A percentile compares a stretch with the other conserved stretches of the same genome.
Evolutionary conservation across 2,888 invertebrate genomes (phyloP).

Genomic region (Caradrina clavipalpis): DNA sequence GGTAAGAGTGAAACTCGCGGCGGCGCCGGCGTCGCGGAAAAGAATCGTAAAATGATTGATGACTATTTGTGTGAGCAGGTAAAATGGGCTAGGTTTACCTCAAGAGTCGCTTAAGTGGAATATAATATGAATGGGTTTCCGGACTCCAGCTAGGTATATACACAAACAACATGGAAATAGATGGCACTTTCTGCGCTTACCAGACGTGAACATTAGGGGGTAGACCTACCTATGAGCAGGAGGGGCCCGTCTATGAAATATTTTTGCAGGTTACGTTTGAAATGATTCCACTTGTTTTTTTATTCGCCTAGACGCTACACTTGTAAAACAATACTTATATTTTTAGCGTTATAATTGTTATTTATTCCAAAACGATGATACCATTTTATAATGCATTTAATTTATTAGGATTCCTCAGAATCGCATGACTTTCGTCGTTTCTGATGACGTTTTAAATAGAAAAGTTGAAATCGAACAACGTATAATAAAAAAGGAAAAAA

Average conservation of each 20-base stretch:
- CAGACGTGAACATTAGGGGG: neutral
- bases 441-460: neutral
- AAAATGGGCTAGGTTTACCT: slow-evolving; percentile 39
- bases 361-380: neutral
- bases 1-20: slow-evolving; percentile 24
- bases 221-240: neutral
- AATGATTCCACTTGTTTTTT: no score
- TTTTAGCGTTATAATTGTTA: no score
- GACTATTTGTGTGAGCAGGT: slow-evolving; percentile 45
- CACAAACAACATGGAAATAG: neutral
- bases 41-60: slow-evolving; percentile 63
- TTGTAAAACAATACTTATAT: no score
- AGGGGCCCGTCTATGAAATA: no score
- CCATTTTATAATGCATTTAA: neutral
- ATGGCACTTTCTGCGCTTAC: neutral
- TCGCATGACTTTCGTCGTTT: neutral
- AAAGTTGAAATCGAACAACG: neutral
- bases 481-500: neutral
- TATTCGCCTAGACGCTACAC: no score
- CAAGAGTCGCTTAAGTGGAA: slow-evolving; percentile 27
- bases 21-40: slow-evolving; percentile 11
- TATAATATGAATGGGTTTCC: slow-evolving; percentile 28
- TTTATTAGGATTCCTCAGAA: neutral
- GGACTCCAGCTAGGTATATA: neutral
- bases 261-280: no score